A percentile compares a stretch with the other conserved stretches of the same genome.
Conservation (phyloP, 2,113 vertebrate species). For the Serinus canaria region DNA sequence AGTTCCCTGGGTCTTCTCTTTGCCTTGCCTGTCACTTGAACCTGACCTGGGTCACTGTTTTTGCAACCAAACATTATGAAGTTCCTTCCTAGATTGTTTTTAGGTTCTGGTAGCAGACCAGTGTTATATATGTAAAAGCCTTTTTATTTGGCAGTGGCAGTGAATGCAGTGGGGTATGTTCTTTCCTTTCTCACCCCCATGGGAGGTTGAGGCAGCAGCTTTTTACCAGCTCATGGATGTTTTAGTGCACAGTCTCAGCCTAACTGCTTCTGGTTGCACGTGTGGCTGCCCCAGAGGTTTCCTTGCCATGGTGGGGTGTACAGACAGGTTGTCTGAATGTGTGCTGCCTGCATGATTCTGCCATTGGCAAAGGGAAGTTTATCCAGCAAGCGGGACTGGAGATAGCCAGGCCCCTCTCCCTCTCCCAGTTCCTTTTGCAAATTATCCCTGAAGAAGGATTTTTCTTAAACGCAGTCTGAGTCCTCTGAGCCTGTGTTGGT, state of each 20-base stretch:
- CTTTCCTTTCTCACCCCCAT: background rate
- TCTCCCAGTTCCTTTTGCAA: background rate
- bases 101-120: background rate
- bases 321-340: background rate
- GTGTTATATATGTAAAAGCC: background rate
- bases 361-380: background rate
- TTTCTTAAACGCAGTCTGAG: background rate
- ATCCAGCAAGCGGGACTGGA: background rate
- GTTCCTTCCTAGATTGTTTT: background rate
- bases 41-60: background rate
- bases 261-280: background rate
- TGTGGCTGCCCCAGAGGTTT: background rate
- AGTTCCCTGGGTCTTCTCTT: background rate
- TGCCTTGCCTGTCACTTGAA: background rate
- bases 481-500: rapidly evolving
- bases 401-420: background rate
- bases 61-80: background rate
- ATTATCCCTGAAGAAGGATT: background rate
- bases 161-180: background rate
- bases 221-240: background rate
- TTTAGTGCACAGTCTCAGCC: background rate
- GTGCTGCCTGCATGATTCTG: background rate
- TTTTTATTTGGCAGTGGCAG: background rate
- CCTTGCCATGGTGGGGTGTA: background rate
- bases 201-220: background rate